A percentile compares a stretch with the other conserved stretches of the same genome.
Conservation (phyloP, 2,113 vertebrate species). For the Oryzias melastigma region DNA sequence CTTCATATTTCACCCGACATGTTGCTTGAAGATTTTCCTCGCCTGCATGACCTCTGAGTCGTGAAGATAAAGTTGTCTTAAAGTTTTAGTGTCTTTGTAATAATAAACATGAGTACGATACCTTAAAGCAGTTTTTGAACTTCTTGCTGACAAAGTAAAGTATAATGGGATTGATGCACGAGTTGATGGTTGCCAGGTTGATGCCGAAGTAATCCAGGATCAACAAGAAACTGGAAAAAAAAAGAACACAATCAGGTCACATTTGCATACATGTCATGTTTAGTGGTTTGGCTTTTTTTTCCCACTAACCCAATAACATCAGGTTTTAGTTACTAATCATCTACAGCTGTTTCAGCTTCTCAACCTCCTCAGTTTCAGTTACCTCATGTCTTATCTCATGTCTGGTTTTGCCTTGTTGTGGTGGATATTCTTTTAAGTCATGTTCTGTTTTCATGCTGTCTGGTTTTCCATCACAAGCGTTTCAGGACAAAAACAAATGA, state of each 20-base stretch:
- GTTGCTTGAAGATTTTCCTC: constrained; percentile 45
- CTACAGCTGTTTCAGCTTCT: too few relatives aligned
- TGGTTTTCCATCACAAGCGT: too few relatives aligned
- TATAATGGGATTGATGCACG: constrained; percentile 98
- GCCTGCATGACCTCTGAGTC: constrained; percentile 21
- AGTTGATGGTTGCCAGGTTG: constrained; percentile 94
- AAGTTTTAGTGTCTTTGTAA: constrained; percentile 24
- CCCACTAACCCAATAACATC: too few relatives aligned
- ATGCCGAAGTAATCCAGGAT: constrained; percentile 89
- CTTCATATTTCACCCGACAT: constrained; percentile 60
- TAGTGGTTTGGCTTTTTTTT: too few relatives aligned
- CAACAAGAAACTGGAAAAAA: constrained; percentile 85
- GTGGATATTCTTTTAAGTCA: too few relatives aligned
- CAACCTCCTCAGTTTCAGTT: too few relatives aligned
- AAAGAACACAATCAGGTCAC: not conserved
- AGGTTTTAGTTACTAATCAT: too few relatives aligned
- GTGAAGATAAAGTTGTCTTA: constrained; percentile 30
- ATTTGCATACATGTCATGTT: not conserved
- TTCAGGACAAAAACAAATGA: not conserved
- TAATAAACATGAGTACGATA: constrained; percentile 60
- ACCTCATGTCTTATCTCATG: too few relatives aligned
- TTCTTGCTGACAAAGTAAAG: constrained; percentile 99
- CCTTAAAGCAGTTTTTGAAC: constrained; percentile 99
- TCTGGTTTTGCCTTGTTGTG: too few relatives aligned
- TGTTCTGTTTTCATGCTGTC: too few relatives aligned